Percentiles rank a stretch among this genome's conserved stretches.
phyloP scores from a whole-genome alignment of 2,113 vertebrate species.

The Piprites chloris region DNA sequence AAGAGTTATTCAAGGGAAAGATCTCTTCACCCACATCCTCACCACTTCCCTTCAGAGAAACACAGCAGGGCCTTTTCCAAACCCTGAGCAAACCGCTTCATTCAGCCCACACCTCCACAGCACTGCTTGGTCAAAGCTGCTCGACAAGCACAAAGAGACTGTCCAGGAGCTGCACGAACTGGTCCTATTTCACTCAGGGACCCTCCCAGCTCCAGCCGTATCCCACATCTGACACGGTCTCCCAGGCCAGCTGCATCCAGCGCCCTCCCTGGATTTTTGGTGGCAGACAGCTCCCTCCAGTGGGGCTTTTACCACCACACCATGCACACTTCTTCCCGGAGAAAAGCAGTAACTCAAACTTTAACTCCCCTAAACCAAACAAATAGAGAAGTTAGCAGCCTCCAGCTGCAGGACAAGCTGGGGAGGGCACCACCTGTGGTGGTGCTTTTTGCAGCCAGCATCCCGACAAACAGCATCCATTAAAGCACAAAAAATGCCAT shows the following conservation, averaged over 20 bases:
- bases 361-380: background rate
- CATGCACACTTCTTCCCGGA: fast-evolving
- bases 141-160: fast-evolving
- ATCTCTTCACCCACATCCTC: background rate
- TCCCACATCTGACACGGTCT: background rate
- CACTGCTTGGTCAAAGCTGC: background rate
- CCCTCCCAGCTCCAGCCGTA: background rate
- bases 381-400: background rate
- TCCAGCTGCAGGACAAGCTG: background rate
- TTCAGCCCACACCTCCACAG: fast-evolving
- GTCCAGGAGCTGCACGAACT: fast-evolving
- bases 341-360: fast-evolving
- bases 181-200: fast-evolving
- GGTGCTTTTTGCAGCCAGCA: background rate
- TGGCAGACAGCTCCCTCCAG: slow-evolving; percentile 57
- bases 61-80: background rate
- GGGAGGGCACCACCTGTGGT: background rate
- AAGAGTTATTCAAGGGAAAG: background rate
- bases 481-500: background rate
- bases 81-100: background rate
- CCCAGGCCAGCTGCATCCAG: background rate
- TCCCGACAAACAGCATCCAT: background rate
- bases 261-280: background rate
- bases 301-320: background rate
- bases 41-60: background rate